Conservation (phyloP, 53 echinoderm and acorn worm species). For the Apostichopus leukothele region DNA sequence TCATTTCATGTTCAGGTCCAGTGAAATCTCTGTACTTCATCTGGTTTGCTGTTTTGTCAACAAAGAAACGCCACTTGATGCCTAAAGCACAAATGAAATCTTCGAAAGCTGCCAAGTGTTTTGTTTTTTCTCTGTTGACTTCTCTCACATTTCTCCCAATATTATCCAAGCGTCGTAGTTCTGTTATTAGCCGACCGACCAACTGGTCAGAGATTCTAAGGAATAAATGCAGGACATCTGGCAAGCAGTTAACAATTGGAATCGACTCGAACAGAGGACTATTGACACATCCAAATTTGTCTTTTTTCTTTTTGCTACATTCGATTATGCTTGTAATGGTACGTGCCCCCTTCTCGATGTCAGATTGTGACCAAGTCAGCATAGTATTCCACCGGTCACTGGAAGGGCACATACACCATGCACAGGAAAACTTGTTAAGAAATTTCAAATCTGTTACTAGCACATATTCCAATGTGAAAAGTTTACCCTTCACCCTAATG, state of each 20-base stretch:
- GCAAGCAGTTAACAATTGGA: constrained; percentile 23
- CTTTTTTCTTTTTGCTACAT: neutral
- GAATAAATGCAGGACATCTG: neutral
- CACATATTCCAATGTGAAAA: constrained; percentile 20
- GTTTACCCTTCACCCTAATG: constrained; percentile 8
- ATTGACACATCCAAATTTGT: neutral
- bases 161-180: neutral
- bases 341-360: no score
- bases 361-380: neutral
- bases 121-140: neutral
- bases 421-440: constrained; percentile 53
- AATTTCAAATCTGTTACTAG: constrained; percentile 59
- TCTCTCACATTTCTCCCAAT: neutral
- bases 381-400: constrained; percentile 25
- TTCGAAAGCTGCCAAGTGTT: neutral
- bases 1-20: constrained; percentile 7
- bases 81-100: neutral
- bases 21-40: constrained; percentile 37
- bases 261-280: neutral
- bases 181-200: neutral
- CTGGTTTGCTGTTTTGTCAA: neutral
- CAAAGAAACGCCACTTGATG: constrained; percentile 28
- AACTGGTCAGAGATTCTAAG: neutral
- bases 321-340: neutral
- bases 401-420: constrained; percentile 55